Percentiles rank a stretch among this genome's conserved stretches.
These are phyloP conservation scores for Rotaria magnacalcarata DNA, from an alignment of 2,888 invertebrate genomes.

Conservation along the genomic window DNA sequence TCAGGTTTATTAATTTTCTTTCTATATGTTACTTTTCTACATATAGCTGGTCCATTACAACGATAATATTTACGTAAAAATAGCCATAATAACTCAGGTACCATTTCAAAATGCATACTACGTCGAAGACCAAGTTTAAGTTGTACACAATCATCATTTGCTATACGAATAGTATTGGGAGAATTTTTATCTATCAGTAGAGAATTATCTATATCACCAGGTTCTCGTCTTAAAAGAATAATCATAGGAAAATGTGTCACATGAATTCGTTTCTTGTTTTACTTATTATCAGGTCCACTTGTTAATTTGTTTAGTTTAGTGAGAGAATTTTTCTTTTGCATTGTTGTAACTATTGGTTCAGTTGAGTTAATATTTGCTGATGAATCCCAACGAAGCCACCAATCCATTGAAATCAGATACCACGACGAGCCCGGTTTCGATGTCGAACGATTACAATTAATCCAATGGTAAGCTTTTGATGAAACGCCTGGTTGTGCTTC, in stretches of 20 bases:
- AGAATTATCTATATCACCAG: slow-evolving; percentile 16
- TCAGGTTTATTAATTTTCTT: slow-evolving; percentile 65
- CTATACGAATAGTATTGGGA: slow-evolving; percentile 64
- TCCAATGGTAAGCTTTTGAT: slow-evolving; percentile 24
- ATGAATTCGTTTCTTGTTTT: background rate
- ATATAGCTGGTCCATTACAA: background rate
- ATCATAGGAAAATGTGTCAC: background rate
- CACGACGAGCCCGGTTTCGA: background rate
- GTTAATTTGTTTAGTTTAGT: slow-evolving; percentile 2
- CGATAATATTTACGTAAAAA: slow-evolving; percentile 65
- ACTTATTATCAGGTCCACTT: background rate
- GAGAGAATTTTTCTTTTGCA: background rate
- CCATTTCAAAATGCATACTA: slow-evolving; percentile 75
- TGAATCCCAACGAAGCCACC: slow-evolving; percentile 24
- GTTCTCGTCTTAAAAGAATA: background rate
- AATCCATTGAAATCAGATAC: background rate
- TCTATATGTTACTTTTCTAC: slow-evolving; percentile 17
- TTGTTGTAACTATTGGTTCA: background rate
- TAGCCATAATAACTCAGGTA: slow-evolving; percentile 80
- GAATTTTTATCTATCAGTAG: background rate
- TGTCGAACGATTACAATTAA: slow-evolving; percentile 29
- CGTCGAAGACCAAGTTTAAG: slow-evolving; percentile 67
- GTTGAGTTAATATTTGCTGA: background rate
- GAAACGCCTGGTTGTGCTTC: slow-evolving; percentile 18
- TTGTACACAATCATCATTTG: slow-evolving; percentile 82